These are phyloP conservation scores for Erinaceus europaeus DNA, from an alignment of 2,113 vertebrate genomes.

Conservation along the genomic window DNA sequence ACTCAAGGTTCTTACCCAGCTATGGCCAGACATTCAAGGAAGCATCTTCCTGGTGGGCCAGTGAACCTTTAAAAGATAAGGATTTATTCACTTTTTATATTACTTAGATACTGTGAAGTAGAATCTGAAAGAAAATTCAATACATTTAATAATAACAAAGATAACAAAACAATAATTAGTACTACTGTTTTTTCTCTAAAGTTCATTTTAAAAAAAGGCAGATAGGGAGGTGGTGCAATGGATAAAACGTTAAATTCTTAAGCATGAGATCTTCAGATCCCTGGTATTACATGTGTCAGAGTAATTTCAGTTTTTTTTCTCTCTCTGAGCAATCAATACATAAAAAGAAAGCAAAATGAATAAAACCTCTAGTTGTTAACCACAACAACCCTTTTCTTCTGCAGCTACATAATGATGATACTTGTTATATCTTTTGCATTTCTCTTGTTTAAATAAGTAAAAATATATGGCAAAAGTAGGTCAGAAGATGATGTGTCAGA, in stretches of 20 bases:
- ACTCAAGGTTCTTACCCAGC: background rate
- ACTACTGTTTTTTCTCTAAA: no score
- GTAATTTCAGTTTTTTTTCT: no score
- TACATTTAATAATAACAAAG: background rate
- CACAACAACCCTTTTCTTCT: background rate
- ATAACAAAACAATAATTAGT: background rate
- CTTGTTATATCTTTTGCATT: background rate
- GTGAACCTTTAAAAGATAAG: background rate
- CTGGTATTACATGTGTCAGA: no score
- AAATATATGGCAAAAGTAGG: background rate
- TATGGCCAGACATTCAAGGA: background rate
- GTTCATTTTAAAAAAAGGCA: no score
- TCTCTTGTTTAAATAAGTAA: background rate
- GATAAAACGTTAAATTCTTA: no score
- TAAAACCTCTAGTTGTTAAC: background rate
- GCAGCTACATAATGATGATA: background rate
- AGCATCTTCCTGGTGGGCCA: background rate
- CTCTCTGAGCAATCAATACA: background rate
- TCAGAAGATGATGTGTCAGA: background rate
- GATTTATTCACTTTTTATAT: background rate
- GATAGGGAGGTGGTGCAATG: no score
- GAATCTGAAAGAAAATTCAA: background rate
- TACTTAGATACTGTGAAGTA: background rate
- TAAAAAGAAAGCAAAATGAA: conserved; percentile 8
- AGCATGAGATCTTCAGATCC: no score